These are phyloP conservation scores for Synanthedon andrenaeformis DNA, from an alignment of 2,888 invertebrate species.

Conservation along the genomic window DNA sequence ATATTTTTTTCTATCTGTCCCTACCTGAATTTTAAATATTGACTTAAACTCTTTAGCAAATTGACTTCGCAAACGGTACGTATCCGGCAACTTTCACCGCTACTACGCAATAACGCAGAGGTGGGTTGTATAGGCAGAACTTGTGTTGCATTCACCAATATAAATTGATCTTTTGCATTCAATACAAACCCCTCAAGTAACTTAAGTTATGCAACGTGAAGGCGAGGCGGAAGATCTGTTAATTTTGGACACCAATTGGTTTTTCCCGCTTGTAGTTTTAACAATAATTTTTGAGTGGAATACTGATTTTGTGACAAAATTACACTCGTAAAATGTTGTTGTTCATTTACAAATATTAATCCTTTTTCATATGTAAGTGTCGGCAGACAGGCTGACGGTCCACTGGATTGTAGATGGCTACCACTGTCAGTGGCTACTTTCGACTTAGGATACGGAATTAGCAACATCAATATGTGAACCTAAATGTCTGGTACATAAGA, in stretches of 20 bases:
- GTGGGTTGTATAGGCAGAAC: not conserved
- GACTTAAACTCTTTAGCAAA: not conserved
- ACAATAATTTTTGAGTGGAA: not conserved
- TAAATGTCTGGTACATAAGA: no score
- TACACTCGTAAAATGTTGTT: no score
- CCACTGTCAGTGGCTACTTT: no score
- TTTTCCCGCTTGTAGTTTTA: not conserved
- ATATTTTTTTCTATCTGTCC: no score
- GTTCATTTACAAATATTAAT: no score
- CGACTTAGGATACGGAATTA: no score
- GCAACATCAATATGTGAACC: no score
- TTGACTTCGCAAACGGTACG: not conserved
- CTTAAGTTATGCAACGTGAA: not conserved
- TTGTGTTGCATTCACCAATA: not conserved
- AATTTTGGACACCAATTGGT: not conserved
- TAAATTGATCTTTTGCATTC: not conserved
- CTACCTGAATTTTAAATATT: no score
- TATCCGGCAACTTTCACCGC: conserved; percentile 1
- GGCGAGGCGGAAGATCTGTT: no score
- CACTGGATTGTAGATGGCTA: no score
- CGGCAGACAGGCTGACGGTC: no score
- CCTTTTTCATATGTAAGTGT: no score
- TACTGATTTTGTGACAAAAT: not conserved
- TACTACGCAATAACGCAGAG: not conserved
- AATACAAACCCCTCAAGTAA: not conserved